These are phyloP conservation scores for Drosophila persimilis DNA, from an alignment of 1,140 invertebrate species.

Conservation along the genomic window DNA sequence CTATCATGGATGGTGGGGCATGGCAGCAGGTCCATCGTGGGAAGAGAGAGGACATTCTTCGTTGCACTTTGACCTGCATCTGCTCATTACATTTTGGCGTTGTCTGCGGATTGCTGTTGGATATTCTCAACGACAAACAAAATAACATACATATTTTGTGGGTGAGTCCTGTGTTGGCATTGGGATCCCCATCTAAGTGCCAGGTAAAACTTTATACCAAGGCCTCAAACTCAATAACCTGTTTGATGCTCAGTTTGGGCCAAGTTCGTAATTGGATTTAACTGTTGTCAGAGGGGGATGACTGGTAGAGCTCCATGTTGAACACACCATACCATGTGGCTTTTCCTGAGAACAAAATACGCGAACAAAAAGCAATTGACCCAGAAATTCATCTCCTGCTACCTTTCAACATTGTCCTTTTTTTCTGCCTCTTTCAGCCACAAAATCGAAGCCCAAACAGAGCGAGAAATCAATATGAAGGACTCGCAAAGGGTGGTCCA, in stretches of 20 bases:
- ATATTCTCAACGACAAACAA: conserved; percentile 18
- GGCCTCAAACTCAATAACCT: conserved; percentile 31
- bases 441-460: conserved; percentile 39
- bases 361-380: conserved; percentile 33
- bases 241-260: conserved; percentile 22
- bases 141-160: conserved; percentile 28
- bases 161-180: background rate
- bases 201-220: conserved; percentile 28
- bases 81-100: conserved; percentile 50
- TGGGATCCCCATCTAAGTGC: conserved; percentile 6
- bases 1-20: conserved; percentile 24
- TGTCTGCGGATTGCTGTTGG: conserved; percentile 23
- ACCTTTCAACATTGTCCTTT: background rate
- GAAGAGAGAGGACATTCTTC: conserved; percentile 3
- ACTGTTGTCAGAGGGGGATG: background rate
- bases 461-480: conserved; percentile 47
- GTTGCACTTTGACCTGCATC: conserved; percentile 50
- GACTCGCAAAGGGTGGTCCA: background rate
- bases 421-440: conserved; percentile 1
- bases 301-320: no score
- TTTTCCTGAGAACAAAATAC: conserved; percentile 8
- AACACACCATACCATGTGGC: conserved; percentile 7
- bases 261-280: conserved; percentile 46
- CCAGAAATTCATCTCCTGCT: conserved; percentile 35
- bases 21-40: background rate